Evolutionary conservation across 2,888 invertebrate species (phyloP).

Genomic region (Apomyelois bistriatella): DNA sequence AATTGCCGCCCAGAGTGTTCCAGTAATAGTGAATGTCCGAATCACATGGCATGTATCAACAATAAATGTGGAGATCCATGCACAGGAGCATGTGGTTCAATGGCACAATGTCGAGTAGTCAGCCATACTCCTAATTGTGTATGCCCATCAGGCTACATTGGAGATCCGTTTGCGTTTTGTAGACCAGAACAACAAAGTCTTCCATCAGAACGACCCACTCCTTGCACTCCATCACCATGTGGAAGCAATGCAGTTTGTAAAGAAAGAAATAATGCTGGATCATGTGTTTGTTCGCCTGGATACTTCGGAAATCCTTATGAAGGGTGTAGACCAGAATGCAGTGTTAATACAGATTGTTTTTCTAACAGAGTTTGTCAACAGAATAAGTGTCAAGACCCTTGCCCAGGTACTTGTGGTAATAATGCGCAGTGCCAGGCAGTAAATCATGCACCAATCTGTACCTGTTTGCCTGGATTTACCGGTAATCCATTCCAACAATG

Average conservation of each 20-base stretch:
- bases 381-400: conserved; percentile 88
- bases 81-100: conserved; percentile 83
- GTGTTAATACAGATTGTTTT: conserved; percentile 86
- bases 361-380: conserved; percentile 86
- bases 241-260: conserved; percentile 86
- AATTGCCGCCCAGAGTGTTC: conserved; percentile 87
- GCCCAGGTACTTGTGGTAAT: conserved; percentile 86
- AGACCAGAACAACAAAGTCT: conserved; percentile 49
- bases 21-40: conserved; percentile 85
- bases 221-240: conserved; percentile 85
- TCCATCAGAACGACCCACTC: conserved; percentile 69
- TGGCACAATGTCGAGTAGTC: conserved; percentile 86
- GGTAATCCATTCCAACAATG: conserved; percentile 81
- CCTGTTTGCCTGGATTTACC: conserved; percentile 82
- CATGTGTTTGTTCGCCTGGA: conserved; percentile 84
- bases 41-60: conserved; percentile 84
- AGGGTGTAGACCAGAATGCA: conserved; percentile 88
- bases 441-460: conserved; percentile 86
- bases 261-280: conserved; percentile 84
- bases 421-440: conserved; percentile 87
- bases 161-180: conserved; percentile 86
- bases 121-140: conserved; percentile 86
- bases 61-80: conserved; percentile 88
- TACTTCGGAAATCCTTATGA: conserved; percentile 83
- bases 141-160: conserved; percentile 83